These are phyloP conservation scores for Rhynchomys soricoides DNA, from an alignment of 2,113 vertebrate species.

Conservation along the genomic window DNA sequence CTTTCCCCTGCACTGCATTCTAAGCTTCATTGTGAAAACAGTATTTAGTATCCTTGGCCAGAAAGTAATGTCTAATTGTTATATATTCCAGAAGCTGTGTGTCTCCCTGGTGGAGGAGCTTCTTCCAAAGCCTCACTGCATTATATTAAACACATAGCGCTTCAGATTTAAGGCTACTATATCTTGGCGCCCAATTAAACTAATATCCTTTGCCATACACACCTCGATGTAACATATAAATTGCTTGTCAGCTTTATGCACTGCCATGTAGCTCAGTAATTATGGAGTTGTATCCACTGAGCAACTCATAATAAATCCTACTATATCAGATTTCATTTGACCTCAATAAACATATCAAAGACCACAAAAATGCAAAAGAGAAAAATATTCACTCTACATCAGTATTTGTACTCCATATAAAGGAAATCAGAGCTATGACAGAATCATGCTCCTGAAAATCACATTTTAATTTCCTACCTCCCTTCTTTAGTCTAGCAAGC, in stretches of 20 bases:
- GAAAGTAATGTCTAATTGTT: conserved; percentile 74
- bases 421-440: conserved; percentile 73
- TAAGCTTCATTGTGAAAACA: conserved; percentile 70
- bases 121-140: conserved; percentile 78
- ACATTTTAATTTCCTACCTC: conserved; percentile 74
- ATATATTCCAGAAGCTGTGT: conserved; percentile 64
- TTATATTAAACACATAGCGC: conserved; percentile 73
- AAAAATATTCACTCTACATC: conserved; percentile 73
- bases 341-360: conserved; percentile 83
- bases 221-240: conserved; percentile 83
- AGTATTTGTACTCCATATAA: conserved; percentile 70
- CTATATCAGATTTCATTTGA: conserved; percentile 85
- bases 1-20: conserved; percentile 63
- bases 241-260: conserved; percentile 84
- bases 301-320: conserved; percentile 84
- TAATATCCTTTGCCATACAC: conserved; percentile 83
- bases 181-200: conserved; percentile 85
- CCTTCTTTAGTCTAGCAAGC: conserved; percentile 29
- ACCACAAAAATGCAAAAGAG: conserved; percentile 77
- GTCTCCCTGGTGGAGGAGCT: conserved; percentile 61
- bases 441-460: conserved; percentile 72
- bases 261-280: conserved; percentile 82
- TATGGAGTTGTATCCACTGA: conserved; percentile 83
- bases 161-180: conserved; percentile 84
- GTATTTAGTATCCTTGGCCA: conserved; percentile 65